Percentiles rank a stretch among this genome's conserved stretches.
Conservation (phyloP, 2,888 invertebrate genomes). For the Polydrusus tereticollis region DNA sequence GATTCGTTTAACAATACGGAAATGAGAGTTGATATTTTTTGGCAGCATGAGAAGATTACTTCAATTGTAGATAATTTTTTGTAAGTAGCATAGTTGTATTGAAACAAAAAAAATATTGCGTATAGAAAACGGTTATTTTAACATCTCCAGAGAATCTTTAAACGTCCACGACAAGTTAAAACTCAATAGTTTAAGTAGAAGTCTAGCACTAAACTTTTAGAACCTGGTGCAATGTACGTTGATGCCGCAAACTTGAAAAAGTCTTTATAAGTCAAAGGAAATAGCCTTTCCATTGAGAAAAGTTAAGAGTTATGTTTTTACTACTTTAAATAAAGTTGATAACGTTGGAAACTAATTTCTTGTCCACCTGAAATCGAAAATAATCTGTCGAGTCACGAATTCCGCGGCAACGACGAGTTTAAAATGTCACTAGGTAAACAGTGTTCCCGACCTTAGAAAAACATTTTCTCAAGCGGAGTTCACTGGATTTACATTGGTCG, state of each 20-base stretch:
- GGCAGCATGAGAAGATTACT: neutral
- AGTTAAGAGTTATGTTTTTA: too few relatives aligned
- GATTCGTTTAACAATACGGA: neutral
- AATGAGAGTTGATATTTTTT: constrained; percentile 5
- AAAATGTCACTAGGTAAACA: constrained; percentile 36
- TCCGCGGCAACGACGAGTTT: constrained; percentile 1
- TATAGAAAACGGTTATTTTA: too few relatives aligned
- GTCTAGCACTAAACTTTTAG: neutral
- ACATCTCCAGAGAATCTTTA: constrained; percentile 1
- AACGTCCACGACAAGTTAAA: neutral
- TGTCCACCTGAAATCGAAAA: neutral
- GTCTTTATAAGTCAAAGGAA: too few relatives aligned
- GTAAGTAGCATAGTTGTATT: neutral
- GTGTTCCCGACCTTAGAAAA: constrained; percentile 33
- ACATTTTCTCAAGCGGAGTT: constrained; percentile 24
- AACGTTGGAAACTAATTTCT: too few relatives aligned
- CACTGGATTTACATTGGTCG: constrained; percentile 27
- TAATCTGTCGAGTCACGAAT: neutral
- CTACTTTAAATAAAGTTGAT: too few relatives aligned
- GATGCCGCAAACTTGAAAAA: too few relatives aligned
- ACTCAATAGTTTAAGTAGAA: neutral
- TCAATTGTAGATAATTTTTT: neutral
- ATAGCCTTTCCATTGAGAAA: too few relatives aligned
- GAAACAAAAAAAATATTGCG: too few relatives aligned
- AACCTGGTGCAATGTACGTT: neutral